Base-by-base conservation (phyloP, 1,140 invertebrate genomes). In the Mya arenaria region DNA sequence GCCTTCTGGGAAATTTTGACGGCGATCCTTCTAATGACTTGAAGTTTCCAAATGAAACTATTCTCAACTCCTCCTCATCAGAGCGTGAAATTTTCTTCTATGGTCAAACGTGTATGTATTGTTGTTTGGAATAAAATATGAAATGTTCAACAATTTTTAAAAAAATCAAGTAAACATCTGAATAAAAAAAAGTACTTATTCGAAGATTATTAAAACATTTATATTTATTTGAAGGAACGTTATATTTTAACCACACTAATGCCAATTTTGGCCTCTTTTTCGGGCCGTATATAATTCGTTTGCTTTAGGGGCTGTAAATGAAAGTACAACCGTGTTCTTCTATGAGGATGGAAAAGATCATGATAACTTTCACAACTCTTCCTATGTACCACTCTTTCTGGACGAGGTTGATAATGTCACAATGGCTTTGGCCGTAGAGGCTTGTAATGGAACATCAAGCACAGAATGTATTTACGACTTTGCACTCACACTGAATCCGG, bases 1-100 rank as follows among this genome's bases (percentile, higher is more conserved):
- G 88, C 10, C 58, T 89, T 15, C 65, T 89, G 4, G 88, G 88
- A 19, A 86, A 84, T 56, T 84, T 84, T 56, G 82, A 89, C 82
- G 80, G 71, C 1, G 30, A 84, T 37, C 44, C 56, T 19, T 63
- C 25, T 8, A 82, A 89, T 82, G 88, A 89, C 58, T 86, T 86
- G 34, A 72, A 60, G 23, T 30, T 69, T 6, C 82, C 84, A 13
- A 79, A 89, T 71, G 85, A 86, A 75, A 83, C 63, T 8, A 32
- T 80, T 13, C 56, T 87, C 5, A 15, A 55, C 13, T 5, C 37
- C 4, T 82, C 83, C 25, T 32, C 69, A 15, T 68, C 37, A 15
- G 88, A 88, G 6, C 78, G 62, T 25, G 82, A 87, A 52, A 84
- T 88, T 19, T 88, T 80, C 73, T 0, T 82, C n/a, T 85, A 66